These are phyloP conservation scores for Ferrisia virgata DNA, from an alignment of 2,888 invertebrate genomes.

Conservation along the genomic window DNA sequence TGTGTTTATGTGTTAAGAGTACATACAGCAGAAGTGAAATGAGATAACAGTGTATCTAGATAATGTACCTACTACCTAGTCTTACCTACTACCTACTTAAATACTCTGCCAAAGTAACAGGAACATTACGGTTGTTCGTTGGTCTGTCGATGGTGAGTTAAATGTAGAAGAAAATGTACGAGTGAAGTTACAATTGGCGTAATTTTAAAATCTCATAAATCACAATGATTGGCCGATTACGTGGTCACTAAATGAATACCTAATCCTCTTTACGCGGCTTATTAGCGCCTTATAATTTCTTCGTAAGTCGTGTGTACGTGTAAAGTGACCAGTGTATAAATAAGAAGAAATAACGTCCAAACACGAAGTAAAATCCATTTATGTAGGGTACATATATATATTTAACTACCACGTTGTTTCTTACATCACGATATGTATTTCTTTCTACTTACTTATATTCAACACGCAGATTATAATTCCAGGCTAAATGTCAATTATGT, in stretches of 20 bases:
- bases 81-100: neutral
- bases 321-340: neutral
- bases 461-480: neutral
- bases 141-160: neutral
- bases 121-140: too few relatives aligned
- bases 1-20: too few relatives aligned
- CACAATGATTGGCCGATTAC: neutral
- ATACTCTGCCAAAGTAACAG: neutral
- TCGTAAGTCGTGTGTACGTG: neutral
- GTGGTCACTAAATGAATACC: neutral
- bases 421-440: neutral
- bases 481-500: slow-evolving; percentile 13
- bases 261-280: neutral
- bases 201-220: neutral
- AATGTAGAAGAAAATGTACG: neutral
- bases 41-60: neutral
- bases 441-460: too few relatives aligned
- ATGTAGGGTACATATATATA: neutral
- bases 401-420: neutral
- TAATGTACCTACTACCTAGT: neutral
- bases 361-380: neutral
- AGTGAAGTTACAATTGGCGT: neutral
- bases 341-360: neutral
- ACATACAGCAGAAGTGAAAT: neutral
- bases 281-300: slow-evolving; percentile 16